Evolutionary conservation across 2,113 vertebrate genomes (phyloP).

Genomic region (Cariama cristata): DNA sequence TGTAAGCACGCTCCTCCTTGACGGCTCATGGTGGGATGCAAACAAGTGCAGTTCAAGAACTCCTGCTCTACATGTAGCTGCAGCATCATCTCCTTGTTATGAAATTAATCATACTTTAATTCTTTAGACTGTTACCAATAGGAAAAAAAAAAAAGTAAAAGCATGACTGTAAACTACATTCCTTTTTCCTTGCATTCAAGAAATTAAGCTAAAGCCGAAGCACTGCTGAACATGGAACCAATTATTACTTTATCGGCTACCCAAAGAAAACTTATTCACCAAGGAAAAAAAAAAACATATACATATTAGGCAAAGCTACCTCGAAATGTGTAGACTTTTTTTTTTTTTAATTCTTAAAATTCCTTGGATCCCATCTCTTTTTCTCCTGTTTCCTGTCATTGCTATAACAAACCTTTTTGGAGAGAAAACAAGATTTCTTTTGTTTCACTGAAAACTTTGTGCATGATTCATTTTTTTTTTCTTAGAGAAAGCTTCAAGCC

Average conservation of each 20-base stretch:
- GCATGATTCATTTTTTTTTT: neutral
- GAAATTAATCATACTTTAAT: slow-evolving; percentile 34
- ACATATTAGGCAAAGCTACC: neutral
- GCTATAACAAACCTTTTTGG: neutral
- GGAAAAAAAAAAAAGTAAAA: neutral
- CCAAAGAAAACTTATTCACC: neutral
- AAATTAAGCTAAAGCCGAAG: neutral
- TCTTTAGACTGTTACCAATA: neutral
- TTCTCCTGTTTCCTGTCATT: neutral
- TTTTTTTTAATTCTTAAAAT: neutral
- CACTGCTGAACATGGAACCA: neutral
- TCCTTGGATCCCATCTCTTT: neutral
- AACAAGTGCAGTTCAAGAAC: neutral
- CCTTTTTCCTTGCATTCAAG: neutral
- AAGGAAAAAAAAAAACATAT: neutral
- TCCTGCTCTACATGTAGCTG: neutral
- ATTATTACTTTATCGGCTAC: neutral
- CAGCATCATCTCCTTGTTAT: slow-evolving; percentile 1
- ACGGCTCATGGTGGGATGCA: neutral
- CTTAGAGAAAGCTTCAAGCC: neutral
- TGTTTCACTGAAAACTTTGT: neutral
- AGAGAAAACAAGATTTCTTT: neutral
- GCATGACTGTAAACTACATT: neutral
- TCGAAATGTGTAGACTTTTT: neutral
- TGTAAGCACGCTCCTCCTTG: rapidly evolving